Evolutionary conservation across 2,113 vertebrate species (phyloP), one percentile per base, ranked within the genome.

Genomic region (Rattus norvegicus): DNA sequence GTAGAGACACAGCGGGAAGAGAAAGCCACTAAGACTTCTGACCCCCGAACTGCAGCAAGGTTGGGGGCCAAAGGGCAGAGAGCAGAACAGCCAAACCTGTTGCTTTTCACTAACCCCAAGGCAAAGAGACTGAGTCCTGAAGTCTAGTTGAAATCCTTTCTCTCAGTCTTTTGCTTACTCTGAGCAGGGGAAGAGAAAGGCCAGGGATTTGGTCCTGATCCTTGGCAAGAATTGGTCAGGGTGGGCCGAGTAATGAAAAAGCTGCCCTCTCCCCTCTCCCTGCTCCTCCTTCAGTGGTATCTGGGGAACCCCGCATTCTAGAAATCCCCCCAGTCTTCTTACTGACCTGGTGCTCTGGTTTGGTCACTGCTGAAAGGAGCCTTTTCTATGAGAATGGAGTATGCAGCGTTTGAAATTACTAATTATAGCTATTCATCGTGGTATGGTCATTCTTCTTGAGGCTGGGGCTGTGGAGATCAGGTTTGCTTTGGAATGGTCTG

Each of bases 401-500:
- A 43, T 69, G 30, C n/a, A 52, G 3, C 3, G 3, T 11, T 52
- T 43, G 93, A n/a, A 75, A 65, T 47, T 30, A 52, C 65, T 75
- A 26, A 2, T 24, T 39, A 5, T 5, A 2, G 28, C 3, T 77
- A 11, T 87, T 67, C 39, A 43, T 43, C 43, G 7, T 54, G 19
- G 0, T 3, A 0, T 61, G 54, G 22, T 24, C 3, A 1, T 83
- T 39, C 43, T 73, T 20, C 9, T 17, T 8, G 56, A 20, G n/a
- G 47, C 43, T 14, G 20, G 19, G 22, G 56, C 52, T 52, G 7
- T 2, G 54, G 63, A 39, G 75, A 77, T 70, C 65, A 39, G 17
- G 30, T 92, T 86, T 61, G 73, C 28, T 5, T 61, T 26, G 26
- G 43, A 49, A 43, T 80, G 84, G 22, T n/a, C 59, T 30, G 61